These are phyloP conservation scores for Oasisia sp. DNA, from an alignment of 2,888 invertebrate species.

Conservation along the genomic window DNA sequence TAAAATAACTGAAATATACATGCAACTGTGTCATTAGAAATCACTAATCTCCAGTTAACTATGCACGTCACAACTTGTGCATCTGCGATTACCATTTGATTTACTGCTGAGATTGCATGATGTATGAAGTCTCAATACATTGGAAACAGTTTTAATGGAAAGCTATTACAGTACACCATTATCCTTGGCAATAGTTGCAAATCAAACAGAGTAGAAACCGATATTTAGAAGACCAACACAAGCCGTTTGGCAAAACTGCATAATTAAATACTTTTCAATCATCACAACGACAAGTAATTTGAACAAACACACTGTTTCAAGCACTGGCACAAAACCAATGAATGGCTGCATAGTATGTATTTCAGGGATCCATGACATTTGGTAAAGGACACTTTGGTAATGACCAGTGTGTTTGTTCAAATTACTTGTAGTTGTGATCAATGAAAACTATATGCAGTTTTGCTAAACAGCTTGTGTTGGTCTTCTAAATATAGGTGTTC, in stretches of 20 bases:
- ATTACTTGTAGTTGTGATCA: no score
- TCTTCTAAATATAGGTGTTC: constrained; percentile 5
- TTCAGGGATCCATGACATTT: no score
- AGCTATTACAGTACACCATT: neutral
- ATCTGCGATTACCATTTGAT: neutral
- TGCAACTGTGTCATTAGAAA: neutral
- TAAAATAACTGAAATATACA: neutral
- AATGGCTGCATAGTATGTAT: no score
- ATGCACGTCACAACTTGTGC: neutral
- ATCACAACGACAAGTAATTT: no score
- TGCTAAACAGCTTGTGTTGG: neutral
- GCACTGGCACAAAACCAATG: no score
- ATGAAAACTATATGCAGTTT: no score
- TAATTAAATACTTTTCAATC: no score
- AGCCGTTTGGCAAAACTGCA: no score
- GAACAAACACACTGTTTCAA: no score
- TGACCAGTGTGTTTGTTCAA: no score
- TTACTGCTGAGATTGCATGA: neutral
- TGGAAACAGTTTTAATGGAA: neutral
- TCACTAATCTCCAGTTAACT: neutral
- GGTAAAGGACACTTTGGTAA: no score
- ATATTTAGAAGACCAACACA: neutral
- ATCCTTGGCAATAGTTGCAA: neutral
- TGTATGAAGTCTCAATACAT: neutral
- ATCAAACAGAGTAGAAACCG: neutral